Evolutionary conservation across 2,888 invertebrate genomes (phyloP).

Genomic region (Slavum lentiscoides): DNA sequence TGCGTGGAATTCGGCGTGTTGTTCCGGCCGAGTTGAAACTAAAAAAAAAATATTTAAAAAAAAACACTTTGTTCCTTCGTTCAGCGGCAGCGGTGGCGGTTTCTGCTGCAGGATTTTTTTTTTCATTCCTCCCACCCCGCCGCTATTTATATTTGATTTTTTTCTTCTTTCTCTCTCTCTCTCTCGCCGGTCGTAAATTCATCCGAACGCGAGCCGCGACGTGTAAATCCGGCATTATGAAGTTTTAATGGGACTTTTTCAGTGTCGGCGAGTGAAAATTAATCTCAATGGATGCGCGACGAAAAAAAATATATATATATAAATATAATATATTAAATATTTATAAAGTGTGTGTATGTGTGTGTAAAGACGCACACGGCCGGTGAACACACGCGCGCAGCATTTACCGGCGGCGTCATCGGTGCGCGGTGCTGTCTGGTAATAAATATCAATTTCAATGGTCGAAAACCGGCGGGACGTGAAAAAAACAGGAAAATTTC

Average conservation of each 20-base stretch:
- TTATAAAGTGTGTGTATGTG: too few species aligned
- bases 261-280: conserved; percentile 27
- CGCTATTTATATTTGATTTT: neutral
- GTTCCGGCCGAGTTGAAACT: too few species aligned
- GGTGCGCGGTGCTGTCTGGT: neutral
- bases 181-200: conserved; percentile 22
- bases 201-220: neutral
- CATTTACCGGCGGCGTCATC: neutral
- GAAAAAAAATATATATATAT: neutral
- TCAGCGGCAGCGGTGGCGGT: neutral
- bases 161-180: neutral
- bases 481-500: neutral
- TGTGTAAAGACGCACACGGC: neutral
- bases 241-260: conserved; percentile 48
- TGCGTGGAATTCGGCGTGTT: too few species aligned
- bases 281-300: conserved; percentile 34
- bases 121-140: neutral
- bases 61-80: neutral
- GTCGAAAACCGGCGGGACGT: conserved; percentile 25
- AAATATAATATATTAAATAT: neutral
- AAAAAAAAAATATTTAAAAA: conserved; percentile 4
- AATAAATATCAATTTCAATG: conserved; percentile 52
- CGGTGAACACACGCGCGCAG: neutral
- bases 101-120: neutral
- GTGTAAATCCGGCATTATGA: conserved; percentile 49